Evolutionary conservation across 2,113 vertebrate genomes (phyloP).

Genomic region (Cyprinus carpio): DNA sequence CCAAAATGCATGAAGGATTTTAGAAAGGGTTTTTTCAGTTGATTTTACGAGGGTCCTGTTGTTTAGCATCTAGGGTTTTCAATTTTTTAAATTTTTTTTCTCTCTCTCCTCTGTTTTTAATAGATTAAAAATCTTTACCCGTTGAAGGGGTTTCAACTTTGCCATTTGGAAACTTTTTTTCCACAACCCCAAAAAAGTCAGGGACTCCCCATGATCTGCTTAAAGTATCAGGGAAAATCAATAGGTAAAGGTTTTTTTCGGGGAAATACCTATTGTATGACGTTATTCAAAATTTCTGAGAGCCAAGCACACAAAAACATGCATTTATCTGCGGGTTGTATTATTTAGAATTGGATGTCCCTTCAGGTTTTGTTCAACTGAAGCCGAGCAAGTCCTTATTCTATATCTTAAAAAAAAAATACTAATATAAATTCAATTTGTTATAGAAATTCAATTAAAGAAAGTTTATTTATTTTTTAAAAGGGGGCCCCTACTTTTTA

Average conservation of each 20-base stretch:
- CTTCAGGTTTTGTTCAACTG: no score
- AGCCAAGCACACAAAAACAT: no score
- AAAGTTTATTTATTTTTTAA: neutral
- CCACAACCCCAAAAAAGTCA: neutral
- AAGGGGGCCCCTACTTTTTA: neutral
- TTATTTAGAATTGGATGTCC: no score
- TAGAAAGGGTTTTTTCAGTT: neutral
- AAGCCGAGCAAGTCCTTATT: neutral
- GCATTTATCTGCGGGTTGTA: no score
- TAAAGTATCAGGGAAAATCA: conserved; percentile 4
- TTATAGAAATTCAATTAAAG: neutral
- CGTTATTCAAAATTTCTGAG: neutral
- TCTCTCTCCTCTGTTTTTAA: no score
- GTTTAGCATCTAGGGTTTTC: neutral
- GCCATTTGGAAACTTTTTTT: neutral
- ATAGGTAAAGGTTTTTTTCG: conserved; percentile 7
- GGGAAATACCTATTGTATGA: no score
- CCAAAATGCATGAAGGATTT: neutral
- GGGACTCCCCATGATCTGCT: conserved; percentile 9
- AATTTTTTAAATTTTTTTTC: neutral
- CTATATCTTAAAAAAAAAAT: neutral
- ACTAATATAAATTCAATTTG: neutral
- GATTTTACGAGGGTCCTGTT: neutral
- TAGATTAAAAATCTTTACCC: no score
- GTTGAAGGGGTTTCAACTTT: conserved; percentile 21